phyloP scores from a whole-genome alignment of 2,113 vertebrate species.

The Brachirus orientalis region DNA sequence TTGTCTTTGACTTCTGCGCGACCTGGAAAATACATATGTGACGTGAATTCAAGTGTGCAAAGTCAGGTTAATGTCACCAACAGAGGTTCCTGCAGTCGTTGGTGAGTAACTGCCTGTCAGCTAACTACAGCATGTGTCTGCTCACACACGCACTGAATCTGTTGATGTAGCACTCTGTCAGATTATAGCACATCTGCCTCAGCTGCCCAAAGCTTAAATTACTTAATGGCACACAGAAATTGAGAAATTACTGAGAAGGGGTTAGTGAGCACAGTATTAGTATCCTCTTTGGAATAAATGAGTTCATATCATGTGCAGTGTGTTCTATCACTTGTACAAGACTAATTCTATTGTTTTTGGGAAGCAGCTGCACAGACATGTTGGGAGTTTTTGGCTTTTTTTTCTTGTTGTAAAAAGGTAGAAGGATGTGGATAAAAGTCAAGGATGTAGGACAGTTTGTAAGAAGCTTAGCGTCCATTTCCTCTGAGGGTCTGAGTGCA shows the following conservation, averaged over 20 bases:
- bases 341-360: constrained; percentile 6
- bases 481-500: constrained; percentile 5
- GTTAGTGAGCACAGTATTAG: neutral
- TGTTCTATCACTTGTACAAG: constrained; percentile 1
- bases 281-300: neutral
- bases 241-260: neutral
- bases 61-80: constrained; percentile 2
- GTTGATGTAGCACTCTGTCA: neutral
- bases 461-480: neutral
- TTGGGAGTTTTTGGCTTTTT: too few relatives aligned
- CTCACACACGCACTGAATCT: neutral
- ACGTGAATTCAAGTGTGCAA: neutral
- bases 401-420: constrained; percentile 1
- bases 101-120: constrained; percentile 8
- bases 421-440: neutral
- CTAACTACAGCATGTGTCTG: neutral
- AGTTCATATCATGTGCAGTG: neutral
- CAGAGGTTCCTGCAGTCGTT: too few relatives aligned
- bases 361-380: constrained; percentile 10
- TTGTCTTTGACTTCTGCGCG: neutral
- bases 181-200: neutral
- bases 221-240: neutral
- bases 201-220: neutral
- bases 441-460: too few relatives aligned
- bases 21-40: neutral